These are phyloP conservation scores for Caenorhabditis brenneri DNA, from an alignment of 1,140 invertebrate species.

Conservation along the genomic window DNA sequence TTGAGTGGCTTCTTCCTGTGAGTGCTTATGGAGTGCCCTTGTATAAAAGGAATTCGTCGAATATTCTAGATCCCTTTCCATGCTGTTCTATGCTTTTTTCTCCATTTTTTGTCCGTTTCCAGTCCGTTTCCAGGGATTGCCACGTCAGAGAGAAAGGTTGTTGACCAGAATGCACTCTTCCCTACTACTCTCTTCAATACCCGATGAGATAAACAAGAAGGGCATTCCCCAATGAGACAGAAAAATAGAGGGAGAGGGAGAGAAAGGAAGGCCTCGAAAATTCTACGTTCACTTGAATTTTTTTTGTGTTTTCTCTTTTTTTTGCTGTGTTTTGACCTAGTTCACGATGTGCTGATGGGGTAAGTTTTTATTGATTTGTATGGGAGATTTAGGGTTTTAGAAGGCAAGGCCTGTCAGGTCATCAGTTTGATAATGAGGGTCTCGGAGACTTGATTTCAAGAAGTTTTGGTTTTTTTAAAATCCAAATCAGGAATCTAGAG, in stretches of 20 bases:
- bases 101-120: neutral
- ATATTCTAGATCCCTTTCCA: too few relatives aligned
- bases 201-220: neutral
- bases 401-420: too few relatives aligned
- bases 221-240: neutral
- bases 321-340: neutral
- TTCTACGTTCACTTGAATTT: neutral
- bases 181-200: neutral
- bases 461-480: too few relatives aligned
- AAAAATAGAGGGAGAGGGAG: too few relatives aligned
- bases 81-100: neutral
- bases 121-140: neutral
- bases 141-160: constrained; percentile 8
- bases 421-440: too few relatives aligned
- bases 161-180: constrained; percentile 16
- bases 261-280: neutral
- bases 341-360: neutral
- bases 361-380: too few relatives aligned
- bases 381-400: too few relatives aligned
- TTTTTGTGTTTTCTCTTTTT: neutral
- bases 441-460: too few relatives aligned
- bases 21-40: too few relatives aligned
- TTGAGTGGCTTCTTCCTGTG: too few relatives aligned
- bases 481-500: too few relatives aligned
- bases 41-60: too few relatives aligned